These are phyloP conservation scores for Potorous gilbertii DNA, from an alignment of 2,797 vertebrate genomes.

Conservation along the genomic window DNA sequence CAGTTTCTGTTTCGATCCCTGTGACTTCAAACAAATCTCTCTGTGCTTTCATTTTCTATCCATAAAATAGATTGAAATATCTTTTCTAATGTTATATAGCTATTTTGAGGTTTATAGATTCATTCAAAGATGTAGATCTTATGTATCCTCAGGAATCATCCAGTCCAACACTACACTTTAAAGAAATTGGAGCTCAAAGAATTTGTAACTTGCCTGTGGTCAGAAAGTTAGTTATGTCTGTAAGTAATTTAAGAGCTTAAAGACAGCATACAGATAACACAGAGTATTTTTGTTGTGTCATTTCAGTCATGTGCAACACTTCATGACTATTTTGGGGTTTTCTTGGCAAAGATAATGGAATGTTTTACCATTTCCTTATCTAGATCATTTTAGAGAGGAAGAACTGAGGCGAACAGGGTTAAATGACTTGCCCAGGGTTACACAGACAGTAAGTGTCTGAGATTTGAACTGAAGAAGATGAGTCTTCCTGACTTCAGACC, in stretches of 20 bases:
- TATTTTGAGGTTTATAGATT: constrained; percentile 4
- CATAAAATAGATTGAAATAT: constrained; percentile 19
- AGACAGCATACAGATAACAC: not conserved
- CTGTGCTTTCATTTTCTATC: not conserved
- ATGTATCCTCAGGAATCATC: not conserved
- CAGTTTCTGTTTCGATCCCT: not conserved
- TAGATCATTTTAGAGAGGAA: not conserved
- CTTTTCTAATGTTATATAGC: not conserved
- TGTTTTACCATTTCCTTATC: not conserved
- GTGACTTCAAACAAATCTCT: not conserved
- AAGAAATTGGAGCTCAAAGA: not conserved
- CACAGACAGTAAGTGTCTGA: not conserved
- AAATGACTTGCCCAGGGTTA: not conserved
- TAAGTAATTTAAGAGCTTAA: not conserved
- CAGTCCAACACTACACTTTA: not conserved
- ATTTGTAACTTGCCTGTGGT: not conserved
- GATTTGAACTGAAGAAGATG: not conserved
- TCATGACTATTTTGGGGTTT: not conserved
- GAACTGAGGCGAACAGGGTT: not conserved
- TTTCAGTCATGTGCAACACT: not conserved
- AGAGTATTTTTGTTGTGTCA: not conserved
- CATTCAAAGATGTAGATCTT: not conserved
- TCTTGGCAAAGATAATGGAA: not conserved
- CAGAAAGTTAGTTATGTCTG: not conserved
- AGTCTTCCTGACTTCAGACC: not conserved